These are phyloP conservation scores for Philypnodon macrostomus DNA, from an alignment of 2,797 vertebrate genomes.

Conservation along the genomic window DNA sequence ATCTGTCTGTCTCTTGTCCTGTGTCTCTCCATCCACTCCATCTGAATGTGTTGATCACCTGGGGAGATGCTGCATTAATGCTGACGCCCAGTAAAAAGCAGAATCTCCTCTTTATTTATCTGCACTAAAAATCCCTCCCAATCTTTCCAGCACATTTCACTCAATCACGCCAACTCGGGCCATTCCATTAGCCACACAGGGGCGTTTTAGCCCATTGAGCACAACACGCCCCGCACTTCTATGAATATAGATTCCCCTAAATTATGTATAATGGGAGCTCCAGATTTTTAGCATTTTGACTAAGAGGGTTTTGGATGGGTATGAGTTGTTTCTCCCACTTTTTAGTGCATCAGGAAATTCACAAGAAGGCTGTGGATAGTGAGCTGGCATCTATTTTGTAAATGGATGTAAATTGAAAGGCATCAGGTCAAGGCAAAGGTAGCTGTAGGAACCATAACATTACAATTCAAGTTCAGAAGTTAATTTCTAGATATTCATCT, in stretches of 20 bases:
- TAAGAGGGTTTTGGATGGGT: slow-evolving; percentile 71
- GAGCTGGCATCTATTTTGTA: slow-evolving; percentile 35
- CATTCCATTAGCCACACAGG: slow-evolving; percentile 79
- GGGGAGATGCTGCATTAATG: slow-evolving; percentile 76
- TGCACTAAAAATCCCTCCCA: slow-evolving; percentile 75
- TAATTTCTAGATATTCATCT: not conserved
- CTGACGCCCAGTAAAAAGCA: slow-evolving; percentile 71
- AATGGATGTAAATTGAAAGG: slow-evolving; percentile 30
- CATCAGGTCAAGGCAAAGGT: slow-evolving; percentile 26
- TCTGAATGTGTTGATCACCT: slow-evolving; percentile 77
- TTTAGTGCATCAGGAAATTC: slow-evolving; percentile 69
- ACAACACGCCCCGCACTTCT: slow-evolving; percentile 73
- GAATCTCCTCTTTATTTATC: slow-evolving; percentile 77
- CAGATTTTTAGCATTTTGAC: slow-evolving; percentile 75
- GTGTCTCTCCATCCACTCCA: slow-evolving; percentile 53
- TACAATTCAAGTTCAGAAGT: not conserved
- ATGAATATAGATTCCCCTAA: slow-evolving; percentile 81
- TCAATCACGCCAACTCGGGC: slow-evolving; percentile 77
- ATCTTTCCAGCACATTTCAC: slow-evolving; percentile 81
- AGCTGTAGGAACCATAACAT: slow-evolving; percentile 7
- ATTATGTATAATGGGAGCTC: slow-evolving; percentile 78
- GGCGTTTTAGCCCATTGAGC: slow-evolving; percentile 78
- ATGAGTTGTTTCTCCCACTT: slow-evolving; percentile 66
- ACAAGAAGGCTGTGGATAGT: slow-evolving; percentile 24
- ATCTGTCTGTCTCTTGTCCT: slow-evolving; percentile 38